A percentile compares a stretch with the other conserved stretches of the same genome.
These are phyloP conservation scores for Helostoma temminkii DNA, from an alignment of 2,797 vertebrate genomes.

Conservation along the genomic window DNA sequence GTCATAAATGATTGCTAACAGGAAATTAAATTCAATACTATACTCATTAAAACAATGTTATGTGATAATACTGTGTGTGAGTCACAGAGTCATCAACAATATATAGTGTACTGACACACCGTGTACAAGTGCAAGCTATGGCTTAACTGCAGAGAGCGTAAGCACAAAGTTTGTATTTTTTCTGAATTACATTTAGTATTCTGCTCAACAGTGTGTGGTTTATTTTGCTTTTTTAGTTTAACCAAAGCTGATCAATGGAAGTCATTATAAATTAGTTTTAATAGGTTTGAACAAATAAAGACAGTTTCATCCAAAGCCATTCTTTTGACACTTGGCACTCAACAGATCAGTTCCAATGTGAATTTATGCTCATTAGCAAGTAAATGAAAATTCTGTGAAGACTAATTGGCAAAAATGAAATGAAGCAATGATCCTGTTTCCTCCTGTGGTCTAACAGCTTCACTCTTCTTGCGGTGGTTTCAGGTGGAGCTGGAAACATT, in stretches of 20 bases:
- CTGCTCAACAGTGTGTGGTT: too few relatives aligned
- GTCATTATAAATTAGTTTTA: not conserved
- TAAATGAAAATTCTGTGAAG: not conserved
- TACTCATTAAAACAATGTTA: not conserved
- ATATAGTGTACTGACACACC: not conserved
- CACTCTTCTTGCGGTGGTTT: slow-evolving; percentile 57
- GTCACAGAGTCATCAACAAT: too few relatives aligned
- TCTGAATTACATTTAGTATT: not conserved
- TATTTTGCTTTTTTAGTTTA: too few relatives aligned
- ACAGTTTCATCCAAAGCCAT: too few relatives aligned
- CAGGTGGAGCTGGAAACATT: slow-evolving; percentile 86
- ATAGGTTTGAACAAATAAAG: not conserved
- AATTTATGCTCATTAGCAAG: not conserved
- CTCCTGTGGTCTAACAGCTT: not conserved
- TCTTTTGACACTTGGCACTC: too few relatives aligned
- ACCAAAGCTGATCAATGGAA: not conserved
- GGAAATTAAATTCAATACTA: too few relatives aligned
- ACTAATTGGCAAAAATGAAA: not conserved
- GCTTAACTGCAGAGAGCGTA: not conserved
- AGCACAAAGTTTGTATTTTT: not conserved
- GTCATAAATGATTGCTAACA: not conserved
- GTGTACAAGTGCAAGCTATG: not conserved
- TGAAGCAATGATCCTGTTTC: not conserved
- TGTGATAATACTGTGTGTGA: not conserved
- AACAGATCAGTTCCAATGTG: too few relatives aligned